These are phyloP conservation scores for Myrmecobius fasciatus DNA, from an alignment of 2,113 vertebrate species.

Conservation along the genomic window DNA sequence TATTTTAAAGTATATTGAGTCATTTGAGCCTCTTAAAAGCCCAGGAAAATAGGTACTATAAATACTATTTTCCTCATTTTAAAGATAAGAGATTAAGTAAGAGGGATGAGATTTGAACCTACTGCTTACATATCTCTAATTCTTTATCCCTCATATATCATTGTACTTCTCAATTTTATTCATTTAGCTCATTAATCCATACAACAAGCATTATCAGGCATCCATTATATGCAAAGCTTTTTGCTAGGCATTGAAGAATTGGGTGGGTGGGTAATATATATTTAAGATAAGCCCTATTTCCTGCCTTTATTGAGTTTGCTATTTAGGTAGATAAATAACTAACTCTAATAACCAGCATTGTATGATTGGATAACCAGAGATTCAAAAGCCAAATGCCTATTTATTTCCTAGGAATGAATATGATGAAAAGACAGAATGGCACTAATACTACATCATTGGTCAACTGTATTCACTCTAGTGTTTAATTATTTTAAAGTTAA, in stretches of 20 bases:
- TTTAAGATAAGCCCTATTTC: neutral
- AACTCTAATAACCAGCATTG: neutral
- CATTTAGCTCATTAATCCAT: neutral
- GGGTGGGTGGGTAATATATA: neutral
- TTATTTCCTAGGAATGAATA: neutral
- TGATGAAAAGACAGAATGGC: neutral
- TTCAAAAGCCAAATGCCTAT: neutral
- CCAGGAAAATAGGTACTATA: neutral
- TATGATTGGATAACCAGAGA: neutral
- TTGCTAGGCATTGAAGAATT: neutral
- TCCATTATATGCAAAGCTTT: neutral
- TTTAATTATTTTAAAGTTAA: neutral
- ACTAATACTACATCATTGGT: constrained; percentile 1
- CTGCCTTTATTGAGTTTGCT: neutral
- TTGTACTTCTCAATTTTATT: neutral
- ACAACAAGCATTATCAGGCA: neutral
- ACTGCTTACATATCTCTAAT: neutral
- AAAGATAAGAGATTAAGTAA: neutral
- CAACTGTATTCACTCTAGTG: constrained; percentile 3
- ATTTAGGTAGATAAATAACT: neutral
- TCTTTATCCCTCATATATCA: neutral
- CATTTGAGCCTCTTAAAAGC: neutral
- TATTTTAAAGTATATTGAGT: neutral
- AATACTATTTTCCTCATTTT: neutral
- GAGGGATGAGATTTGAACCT: neutral